A percentile compares a stretch with the other conserved stretches of the same genome.
Conservation (phyloP, 2,113 vertebrate species). For the Dromaius novaehollandiae region DNA sequence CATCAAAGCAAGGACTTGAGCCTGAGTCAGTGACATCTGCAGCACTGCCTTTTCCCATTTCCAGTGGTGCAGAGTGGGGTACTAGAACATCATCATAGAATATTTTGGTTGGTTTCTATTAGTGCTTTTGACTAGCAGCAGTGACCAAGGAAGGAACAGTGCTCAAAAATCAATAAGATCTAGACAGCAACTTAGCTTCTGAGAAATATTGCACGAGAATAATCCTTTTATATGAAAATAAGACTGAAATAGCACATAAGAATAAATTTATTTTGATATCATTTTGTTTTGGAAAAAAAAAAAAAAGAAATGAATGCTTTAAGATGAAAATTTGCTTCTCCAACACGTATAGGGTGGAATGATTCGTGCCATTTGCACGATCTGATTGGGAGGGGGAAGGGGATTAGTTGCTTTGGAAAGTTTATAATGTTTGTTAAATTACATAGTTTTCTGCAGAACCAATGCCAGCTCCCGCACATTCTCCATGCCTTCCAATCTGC, state of each 20-base stretch:
- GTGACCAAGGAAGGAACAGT: neutral
- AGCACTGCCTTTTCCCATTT: neutral
- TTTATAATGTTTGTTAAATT: neutral
- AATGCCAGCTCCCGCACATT: neutral
- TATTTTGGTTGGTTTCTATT: neutral
- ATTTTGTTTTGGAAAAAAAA: neutral
- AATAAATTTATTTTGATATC: neutral
- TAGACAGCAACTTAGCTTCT: neutral
- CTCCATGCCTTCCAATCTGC: neutral
- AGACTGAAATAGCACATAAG: neutral
- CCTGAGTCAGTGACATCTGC: neutral
- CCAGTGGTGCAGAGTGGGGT: neutral
- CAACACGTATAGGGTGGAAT: neutral
- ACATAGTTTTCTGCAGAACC: neutral
- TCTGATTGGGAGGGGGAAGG: neutral
- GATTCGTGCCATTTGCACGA: neutral
- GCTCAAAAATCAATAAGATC: no score
- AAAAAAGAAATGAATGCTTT: neutral
- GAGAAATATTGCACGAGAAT: neutral
- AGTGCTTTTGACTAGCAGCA: neutral
- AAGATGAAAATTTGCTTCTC: neutral
- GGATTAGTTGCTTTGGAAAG: neutral
- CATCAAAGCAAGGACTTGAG: neutral
- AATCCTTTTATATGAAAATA: neutral
- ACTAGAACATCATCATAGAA: neutral